Percentiles rank a stretch among this genome's conserved stretches.
Evolutionary conservation across 2,888 invertebrate genomes (phyloP).

Genomic region (Caenorhabditis sinica): DNA sequence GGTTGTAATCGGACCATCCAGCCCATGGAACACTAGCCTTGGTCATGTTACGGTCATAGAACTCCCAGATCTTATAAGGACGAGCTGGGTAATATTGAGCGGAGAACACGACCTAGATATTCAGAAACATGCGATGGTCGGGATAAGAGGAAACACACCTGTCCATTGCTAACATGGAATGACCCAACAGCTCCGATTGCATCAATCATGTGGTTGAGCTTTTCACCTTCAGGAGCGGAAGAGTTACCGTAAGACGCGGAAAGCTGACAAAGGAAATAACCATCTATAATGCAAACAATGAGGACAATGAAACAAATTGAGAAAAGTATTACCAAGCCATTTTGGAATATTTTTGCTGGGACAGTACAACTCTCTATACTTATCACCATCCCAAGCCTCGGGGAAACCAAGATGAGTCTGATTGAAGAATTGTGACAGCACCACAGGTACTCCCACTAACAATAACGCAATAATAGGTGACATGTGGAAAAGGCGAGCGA

Average conservation of each 20-base stretch:
- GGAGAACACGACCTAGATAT: conserved; percentile 80
- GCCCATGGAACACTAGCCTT: conserved; percentile 81
- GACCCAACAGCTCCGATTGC: conserved; percentile 83
- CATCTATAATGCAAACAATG: conserved; percentile 72
- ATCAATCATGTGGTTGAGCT: conserved; percentile 83
- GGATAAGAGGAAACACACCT: conserved; percentile 62
- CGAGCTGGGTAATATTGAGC: conserved; percentile 83
- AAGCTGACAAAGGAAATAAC: conserved; percentile 83
- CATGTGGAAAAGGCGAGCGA: conserved; percentile 59
- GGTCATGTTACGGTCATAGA: conserved; percentile 83
- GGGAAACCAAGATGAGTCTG: conserved; percentile 80
- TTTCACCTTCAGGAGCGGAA: conserved; percentile 80
- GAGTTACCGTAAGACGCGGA: conserved; percentile 83
- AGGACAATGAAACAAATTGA: background rate
- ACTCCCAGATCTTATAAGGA: conserved; percentile 84
- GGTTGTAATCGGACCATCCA: conserved; percentile 83
- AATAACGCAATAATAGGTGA: conserved; percentile 56
- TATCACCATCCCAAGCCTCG: conserved; percentile 83
- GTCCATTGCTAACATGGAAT: conserved; percentile 82
- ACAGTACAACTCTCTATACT: conserved; percentile 81
- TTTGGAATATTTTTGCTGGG: conserved; percentile 82
- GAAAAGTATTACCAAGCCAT: conserved; percentile 80
- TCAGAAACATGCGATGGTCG: background rate
- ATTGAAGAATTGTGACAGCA: conserved; percentile 67
- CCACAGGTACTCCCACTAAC: conserved; percentile 49